Evolutionary conservation across 2,797 vertebrate genomes (phyloP), one percentile per base, ranked within the genome.

Genomic region (Hyperoplus immaculatus): DNA sequence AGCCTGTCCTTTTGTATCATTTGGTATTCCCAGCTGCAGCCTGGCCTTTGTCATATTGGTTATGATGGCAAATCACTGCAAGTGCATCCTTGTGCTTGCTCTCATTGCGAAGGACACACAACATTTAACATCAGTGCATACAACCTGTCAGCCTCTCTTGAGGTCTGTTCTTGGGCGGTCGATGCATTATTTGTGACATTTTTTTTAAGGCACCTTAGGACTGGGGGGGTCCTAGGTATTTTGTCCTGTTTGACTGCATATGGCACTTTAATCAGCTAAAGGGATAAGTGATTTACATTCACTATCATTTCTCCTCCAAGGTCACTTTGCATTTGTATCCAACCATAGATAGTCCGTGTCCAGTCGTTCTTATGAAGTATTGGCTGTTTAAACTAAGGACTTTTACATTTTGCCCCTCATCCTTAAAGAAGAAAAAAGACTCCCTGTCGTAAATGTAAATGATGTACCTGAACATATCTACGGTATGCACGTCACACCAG

Each of bases 231-330:
- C 67, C 53, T 88, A 43, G 67, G 67, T 84, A 89, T 88, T 87
- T 90, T 81, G 77, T 84, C 74, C 82, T 29, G 69, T 82, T 84
- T 9, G 66, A 72, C 75, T 60, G 62, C 75, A 76, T 84, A 81
- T 80, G 82, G 73, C 81, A 91, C 82, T 92, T 85, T 85, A 93
- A 94, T 94, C 91, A 94, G 75, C 84, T 78, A 86, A 90, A 87
- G 87, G 84, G 60, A 5, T 59, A 8, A 2, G 15, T 91, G 91
- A 94, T 93, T 94, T 92, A 92, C 84, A 88, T 92, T 82, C 82
- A 63, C 80, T 88, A 87, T 91, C 90, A 88, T 53, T 64, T 69
- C 81, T 62, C 18, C 41, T 29, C 62, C 86, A 91, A 93, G 92
- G 93, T 93, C 89, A 91, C 85, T 88, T 79, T 79, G 85, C 36